phyloP scores from a whole-genome alignment of 2,797 vertebrate species.

The Spondyliosoma cantharus region DNA sequence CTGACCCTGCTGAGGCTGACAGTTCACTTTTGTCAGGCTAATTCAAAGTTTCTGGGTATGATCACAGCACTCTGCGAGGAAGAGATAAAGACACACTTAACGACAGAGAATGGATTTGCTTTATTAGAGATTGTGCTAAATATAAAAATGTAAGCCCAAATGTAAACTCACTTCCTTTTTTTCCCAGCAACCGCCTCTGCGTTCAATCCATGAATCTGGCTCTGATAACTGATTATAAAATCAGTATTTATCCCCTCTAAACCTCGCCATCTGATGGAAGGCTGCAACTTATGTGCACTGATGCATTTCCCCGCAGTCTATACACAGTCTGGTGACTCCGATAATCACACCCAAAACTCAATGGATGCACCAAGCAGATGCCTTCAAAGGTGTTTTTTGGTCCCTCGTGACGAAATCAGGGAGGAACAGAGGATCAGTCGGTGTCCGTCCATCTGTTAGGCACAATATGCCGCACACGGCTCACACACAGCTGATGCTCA shows the following conservation, averaged over 20 bases:
- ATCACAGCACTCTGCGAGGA: conserved; percentile 28
- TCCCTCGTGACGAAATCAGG: conserved; percentile 48
- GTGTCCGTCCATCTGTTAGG: conserved; percentile 63
- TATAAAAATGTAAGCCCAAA: conserved; percentile 17
- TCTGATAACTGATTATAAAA: conserved; percentile 38
- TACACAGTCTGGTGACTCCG: conserved; percentile 39
- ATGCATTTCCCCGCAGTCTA: conserved; percentile 23
- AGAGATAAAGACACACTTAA: conserved; percentile 49
- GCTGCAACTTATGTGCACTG: conserved; percentile 27
- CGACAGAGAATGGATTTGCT: conserved; percentile 28
- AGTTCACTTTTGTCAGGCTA: conserved; percentile 24
- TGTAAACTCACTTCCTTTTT: conserved; percentile 11
- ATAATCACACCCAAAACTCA: conserved; percentile 45
- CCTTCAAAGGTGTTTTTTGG: conserved; percentile 63
- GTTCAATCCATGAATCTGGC: conserved; percentile 10
- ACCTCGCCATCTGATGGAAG: conserved; percentile 51
- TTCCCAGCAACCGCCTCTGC: neutral
- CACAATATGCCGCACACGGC: conserved; percentile 20
- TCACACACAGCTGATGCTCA: neutral
- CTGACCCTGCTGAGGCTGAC: conserved; percentile 40
- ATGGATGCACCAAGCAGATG: conserved; percentile 57
- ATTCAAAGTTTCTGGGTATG: conserved; percentile 39
- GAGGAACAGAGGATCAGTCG: conserved; percentile 46
- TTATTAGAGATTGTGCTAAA: neutral
- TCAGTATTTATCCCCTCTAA: conserved; percentile 42